phyloP scores from a whole-genome alignment of 2,113 vertebrate species.

The Salvator merianae region DNA sequence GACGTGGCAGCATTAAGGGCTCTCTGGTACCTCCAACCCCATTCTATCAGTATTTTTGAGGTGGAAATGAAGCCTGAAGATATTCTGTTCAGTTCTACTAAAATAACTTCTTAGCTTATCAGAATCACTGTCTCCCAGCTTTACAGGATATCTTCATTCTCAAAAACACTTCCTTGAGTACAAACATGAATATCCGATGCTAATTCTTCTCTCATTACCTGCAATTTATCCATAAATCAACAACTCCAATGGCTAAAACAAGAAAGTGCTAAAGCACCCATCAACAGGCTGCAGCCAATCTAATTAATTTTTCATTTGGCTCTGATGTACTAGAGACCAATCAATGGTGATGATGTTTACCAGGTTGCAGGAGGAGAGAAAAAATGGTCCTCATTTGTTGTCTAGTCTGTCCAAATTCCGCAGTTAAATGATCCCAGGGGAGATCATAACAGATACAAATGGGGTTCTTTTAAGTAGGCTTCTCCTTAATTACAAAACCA shows the following conservation, averaged over 20 bases:
- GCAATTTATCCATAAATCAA: slow-evolving; percentile 72
- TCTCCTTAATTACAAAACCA: slow-evolving; percentile 82
- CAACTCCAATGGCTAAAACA: slow-evolving; percentile 77
- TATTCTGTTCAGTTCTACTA: neutral
- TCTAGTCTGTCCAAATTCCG: slow-evolving; percentile 73
- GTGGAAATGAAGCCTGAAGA: neutral
- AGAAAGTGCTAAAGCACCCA: slow-evolving; percentile 73
- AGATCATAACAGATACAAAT: slow-evolving; percentile 73
- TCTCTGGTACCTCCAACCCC: neutral
- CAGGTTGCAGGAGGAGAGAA: slow-evolving; percentile 75
- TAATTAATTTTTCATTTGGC: slow-evolving; percentile 88
- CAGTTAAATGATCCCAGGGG: slow-evolving; percentile 78
- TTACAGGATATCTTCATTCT: no score
- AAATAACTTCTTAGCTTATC: neutral
- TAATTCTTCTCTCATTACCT: slow-evolving; percentile 49
- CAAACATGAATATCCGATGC: slow-evolving; percentile 47
- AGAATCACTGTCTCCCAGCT: neutral
- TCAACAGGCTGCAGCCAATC: slow-evolving; percentile 72
- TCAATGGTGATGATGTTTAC: slow-evolving; percentile 85
- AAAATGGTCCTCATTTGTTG: slow-evolving; percentile 75
- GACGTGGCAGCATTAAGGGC: neutral
- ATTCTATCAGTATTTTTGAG: neutral
- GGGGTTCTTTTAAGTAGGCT: slow-evolving; percentile 74
- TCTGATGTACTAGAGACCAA: slow-evolving; percentile 81
- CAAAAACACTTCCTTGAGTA: slow-evolving; percentile 23